A percentile compares a stretch with the other conserved stretches of the same genome.
phyloP scores from a whole-genome alignment of 2,888 invertebrate species.

The Stictocephala bisonia region DNA sequence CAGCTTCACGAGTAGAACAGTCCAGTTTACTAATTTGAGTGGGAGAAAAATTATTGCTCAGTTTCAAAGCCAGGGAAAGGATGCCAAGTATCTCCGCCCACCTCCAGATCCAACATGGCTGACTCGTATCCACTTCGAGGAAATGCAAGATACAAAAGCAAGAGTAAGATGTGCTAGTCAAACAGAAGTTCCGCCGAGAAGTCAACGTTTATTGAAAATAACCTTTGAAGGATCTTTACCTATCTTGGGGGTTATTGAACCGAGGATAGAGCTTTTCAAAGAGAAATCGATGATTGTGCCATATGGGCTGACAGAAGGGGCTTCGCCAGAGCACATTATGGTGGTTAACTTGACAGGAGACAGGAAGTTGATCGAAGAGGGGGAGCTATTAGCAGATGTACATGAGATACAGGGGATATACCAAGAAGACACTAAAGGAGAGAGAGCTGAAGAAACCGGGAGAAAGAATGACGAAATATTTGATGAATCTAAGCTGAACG shows the following conservation, averaged over 20 bases:
- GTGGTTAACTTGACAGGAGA: neutral
- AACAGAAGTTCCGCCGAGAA: neutral
- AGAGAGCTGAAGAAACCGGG: neutral
- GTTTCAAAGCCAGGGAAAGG: neutral
- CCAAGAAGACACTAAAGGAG: neutral
- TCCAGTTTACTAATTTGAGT: neutral
- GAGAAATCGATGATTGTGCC: neutral
- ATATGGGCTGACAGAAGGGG: neutral
- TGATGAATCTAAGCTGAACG: neutral
- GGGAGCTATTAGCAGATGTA: neutral
- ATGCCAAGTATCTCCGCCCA: neutral
- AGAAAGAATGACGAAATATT: neutral
- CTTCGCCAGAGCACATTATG: neutral
- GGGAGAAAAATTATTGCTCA: neutral
- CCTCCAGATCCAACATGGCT: neutral
- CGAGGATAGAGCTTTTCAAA: neutral
- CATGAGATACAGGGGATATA: neutral
- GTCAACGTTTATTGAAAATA: neutral
- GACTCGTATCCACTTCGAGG: neutral
- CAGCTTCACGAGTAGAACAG: neutral
- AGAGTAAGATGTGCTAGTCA: neutral
- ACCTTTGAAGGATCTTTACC: neutral
- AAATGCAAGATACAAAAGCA: neutral
- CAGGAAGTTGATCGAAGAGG: neutral
- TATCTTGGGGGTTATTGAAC: neutral